Conservation (phyloP, 2,113 vertebrate species). For the Tachysurus fulvidraco region DNA sequence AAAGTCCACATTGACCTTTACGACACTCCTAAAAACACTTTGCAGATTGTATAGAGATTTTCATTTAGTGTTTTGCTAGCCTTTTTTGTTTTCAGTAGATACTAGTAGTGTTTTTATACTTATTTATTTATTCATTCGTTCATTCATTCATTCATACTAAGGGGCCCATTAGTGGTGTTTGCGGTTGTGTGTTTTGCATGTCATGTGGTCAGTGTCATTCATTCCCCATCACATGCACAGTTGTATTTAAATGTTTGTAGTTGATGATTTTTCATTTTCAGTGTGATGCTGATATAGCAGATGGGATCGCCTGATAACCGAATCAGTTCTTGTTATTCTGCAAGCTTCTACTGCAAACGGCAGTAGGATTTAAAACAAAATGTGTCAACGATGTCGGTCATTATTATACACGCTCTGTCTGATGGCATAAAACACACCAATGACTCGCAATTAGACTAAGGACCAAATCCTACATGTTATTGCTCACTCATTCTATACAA, state of each 20-base stretch:
- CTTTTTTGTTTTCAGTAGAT: neutral
- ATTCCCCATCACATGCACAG: neutral
- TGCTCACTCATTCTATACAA: neutral
- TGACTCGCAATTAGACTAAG: neutral
- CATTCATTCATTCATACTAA: too few relatives aligned
- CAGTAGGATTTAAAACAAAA: neutral
- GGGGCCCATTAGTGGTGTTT: neutral
- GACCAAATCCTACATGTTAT: neutral
- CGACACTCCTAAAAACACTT: neutral
- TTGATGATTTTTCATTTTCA: neutral
- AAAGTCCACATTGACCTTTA: neutral
- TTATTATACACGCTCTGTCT: neutral
- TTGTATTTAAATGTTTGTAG: neutral
- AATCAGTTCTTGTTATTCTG: neutral
- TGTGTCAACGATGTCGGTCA: neutral
- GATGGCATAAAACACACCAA: neutral
- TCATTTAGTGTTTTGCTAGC: neutral
- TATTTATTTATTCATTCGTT: neutral
- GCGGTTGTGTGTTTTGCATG: neutral
- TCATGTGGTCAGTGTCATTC: slow-evolving; percentile 59
- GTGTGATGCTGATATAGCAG: neutral
- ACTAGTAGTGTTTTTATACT: neutral
- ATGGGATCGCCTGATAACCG: neutral
- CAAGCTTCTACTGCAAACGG: neutral
- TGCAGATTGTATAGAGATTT: neutral